Conservation (phyloP, 2,888 invertebrate genomes). For the Athalia rosae region DNA sequence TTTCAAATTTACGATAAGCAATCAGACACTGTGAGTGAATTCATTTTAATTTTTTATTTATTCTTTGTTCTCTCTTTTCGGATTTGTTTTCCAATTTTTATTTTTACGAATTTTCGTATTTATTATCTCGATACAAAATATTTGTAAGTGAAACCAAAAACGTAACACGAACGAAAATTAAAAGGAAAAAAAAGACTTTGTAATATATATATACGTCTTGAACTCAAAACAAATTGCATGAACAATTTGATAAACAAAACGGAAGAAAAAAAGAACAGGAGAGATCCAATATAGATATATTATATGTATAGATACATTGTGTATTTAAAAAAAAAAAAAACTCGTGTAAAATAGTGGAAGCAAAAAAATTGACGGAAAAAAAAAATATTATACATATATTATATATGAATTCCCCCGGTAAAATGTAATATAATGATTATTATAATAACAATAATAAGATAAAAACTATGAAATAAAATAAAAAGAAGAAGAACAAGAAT, state of each 20-base stretch:
- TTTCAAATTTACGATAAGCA: background rate
- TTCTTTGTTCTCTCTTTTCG: background rate
- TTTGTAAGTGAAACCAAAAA: too few relatives aligned
- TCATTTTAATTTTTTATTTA: background rate
- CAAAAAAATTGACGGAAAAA: background rate
- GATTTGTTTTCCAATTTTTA: background rate
- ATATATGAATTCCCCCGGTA: background rate
- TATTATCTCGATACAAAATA: background rate
- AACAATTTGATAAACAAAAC: background rate
- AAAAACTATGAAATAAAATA: background rate
- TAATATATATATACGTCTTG: too few relatives aligned
- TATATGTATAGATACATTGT: background rate
- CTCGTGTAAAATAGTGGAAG: constrained; percentile 34
- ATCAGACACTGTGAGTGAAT: background rate
- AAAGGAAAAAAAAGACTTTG: too few relatives aligned
- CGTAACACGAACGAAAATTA: too few relatives aligned
- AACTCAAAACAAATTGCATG: too few relatives aligned
- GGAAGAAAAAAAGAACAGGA: constrained; percentile 1
- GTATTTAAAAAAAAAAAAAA: background rate
- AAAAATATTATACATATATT: too few relatives aligned
- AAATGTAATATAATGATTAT: background rate
- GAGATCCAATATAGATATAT: background rate
- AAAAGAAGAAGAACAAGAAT: background rate
- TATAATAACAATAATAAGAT: background rate
- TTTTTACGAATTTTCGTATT: background rate